Conservation (phyloP, 2,888 invertebrate genomes). For the Lasioglossum zephyrum region DNA sequence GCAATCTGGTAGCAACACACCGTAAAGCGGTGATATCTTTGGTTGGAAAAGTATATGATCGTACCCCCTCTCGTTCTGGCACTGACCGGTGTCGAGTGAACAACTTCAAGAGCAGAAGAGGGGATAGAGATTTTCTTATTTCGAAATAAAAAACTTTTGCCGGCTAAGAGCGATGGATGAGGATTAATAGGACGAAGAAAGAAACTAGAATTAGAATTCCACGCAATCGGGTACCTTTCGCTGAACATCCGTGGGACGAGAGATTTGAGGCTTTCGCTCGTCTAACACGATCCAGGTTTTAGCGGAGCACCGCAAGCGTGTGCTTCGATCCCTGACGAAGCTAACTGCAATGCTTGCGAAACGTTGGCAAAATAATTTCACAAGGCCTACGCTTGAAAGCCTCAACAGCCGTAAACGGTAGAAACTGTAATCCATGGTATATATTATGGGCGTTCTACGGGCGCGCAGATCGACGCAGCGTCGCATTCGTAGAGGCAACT, state of each 20-base stretch:
- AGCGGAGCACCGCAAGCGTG: neutral
- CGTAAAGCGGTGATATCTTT: no score
- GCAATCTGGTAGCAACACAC: no score
- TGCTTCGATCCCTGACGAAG: neutral
- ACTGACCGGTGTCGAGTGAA: no score
- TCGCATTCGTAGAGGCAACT: constrained; percentile 81
- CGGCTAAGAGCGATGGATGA: neutral
- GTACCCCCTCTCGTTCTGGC: no score
- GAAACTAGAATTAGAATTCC: constrained; percentile 42
- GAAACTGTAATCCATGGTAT: neutral
- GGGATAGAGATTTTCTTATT: no score
- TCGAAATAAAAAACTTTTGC: no score
- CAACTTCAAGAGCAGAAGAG: no score
- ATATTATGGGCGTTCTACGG: constrained; percentile 62
- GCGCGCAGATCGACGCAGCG: constrained; percentile 62
- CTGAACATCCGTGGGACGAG: constrained; percentile 18
- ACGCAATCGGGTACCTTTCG: constrained; percentile 62
- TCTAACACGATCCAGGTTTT: neutral
- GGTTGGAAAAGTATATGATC: no score
- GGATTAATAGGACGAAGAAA: constrained; percentile 45
- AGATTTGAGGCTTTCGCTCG: neutral
- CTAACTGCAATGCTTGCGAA: neutral
- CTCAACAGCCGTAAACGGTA: neutral
- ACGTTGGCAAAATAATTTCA: neutral
- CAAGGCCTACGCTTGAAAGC: neutral